These are phyloP conservation scores for Camponotus pennsylvanicus DNA, from an alignment of 1,140 invertebrate genomes.

Conservation along the genomic window DNA sequence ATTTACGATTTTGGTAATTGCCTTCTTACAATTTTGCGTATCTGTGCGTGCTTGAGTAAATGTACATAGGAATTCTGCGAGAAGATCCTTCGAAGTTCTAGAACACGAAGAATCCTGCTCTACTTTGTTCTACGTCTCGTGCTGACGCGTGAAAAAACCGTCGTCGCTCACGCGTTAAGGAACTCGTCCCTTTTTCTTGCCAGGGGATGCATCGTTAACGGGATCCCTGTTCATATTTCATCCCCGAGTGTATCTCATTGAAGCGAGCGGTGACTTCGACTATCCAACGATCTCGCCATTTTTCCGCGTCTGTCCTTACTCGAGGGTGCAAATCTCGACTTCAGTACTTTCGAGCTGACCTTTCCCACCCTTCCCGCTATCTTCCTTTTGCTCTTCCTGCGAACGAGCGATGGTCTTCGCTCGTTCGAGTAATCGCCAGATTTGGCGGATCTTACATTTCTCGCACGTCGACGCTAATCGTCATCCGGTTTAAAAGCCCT, in stretches of 20 bases:
- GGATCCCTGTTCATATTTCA: conserved; percentile 48
- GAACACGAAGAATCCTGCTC: neutral
- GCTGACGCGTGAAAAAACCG: neutral
- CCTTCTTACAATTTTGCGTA: neutral
- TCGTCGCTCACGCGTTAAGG: conserved; percentile 24
- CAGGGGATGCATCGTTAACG: conserved; percentile 38
- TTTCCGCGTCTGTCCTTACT: conserved; percentile 46
- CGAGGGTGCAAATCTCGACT: conserved; percentile 43
- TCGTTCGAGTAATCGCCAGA: conserved; percentile 47
- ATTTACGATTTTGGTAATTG: neutral
- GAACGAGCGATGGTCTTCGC: neutral
- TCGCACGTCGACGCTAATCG: conserved; percentile 53
- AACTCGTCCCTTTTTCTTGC: conserved; percentile 25
- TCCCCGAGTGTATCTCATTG: conserved; percentile 44
- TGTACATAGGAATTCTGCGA: neutral
- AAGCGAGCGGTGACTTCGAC: conserved; percentile 27
- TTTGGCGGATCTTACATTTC: conserved; percentile 50
- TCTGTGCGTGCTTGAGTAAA: neutral
- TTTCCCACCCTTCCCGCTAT: neutral
- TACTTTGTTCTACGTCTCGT: conserved; percentile 19
- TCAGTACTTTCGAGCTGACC: neutral
- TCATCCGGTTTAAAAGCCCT: conserved; percentile 38
- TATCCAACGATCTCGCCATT: conserved; percentile 52
- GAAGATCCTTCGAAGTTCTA: neutral
- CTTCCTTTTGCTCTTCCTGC: neutral